phyloP scores from a whole-genome alignment of 2,113 vertebrate species.

The Campylomormyrus numenius region DNA sequence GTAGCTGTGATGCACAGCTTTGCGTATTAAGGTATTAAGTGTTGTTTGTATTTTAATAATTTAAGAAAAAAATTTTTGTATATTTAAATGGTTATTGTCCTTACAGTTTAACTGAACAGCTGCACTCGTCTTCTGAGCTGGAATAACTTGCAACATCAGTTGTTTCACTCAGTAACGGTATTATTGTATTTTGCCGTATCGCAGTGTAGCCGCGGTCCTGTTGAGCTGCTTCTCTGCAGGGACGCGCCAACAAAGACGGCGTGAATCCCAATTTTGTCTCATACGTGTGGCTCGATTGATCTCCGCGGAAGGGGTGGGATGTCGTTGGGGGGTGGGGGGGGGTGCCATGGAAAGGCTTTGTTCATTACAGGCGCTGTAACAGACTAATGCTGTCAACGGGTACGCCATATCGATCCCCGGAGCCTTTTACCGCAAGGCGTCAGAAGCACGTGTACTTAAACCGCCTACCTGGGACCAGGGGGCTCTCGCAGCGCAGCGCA shows the following conservation, averaged over 20 bases:
- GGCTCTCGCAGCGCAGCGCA: not conserved
- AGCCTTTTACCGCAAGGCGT: not conserved
- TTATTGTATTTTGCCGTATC: not conserved
- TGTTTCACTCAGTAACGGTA: not conserved
- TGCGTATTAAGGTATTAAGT: not conserved
- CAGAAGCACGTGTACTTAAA: not conserved
- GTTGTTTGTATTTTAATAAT: not conserved
- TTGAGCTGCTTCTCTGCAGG: not conserved
- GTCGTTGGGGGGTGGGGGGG: not conserved
- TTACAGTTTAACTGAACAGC: not conserved
- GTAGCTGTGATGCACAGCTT: not conserved
- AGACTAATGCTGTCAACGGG: constrained; percentile 12
- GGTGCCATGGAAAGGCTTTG: not conserved
- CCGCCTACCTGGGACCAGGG: not conserved
- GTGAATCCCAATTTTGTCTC: not conserved
- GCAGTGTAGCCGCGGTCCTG: not conserved
- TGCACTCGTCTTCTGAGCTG: not conserved
- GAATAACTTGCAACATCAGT: not conserved
- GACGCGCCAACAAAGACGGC: not conserved
- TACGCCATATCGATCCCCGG: not conserved
- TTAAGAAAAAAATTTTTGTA: not conserved
- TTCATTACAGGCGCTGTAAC: constrained; percentile 2
- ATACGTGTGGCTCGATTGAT: not conserved
- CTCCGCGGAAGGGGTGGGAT: not conserved
- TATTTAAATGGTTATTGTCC: not conserved